A percentile compares a stretch with the other conserved stretches of the same genome.
Evolutionary conservation across 2,113 vertebrate genomes (phyloP).

Genomic region (Pandion haliaetus): DNA sequence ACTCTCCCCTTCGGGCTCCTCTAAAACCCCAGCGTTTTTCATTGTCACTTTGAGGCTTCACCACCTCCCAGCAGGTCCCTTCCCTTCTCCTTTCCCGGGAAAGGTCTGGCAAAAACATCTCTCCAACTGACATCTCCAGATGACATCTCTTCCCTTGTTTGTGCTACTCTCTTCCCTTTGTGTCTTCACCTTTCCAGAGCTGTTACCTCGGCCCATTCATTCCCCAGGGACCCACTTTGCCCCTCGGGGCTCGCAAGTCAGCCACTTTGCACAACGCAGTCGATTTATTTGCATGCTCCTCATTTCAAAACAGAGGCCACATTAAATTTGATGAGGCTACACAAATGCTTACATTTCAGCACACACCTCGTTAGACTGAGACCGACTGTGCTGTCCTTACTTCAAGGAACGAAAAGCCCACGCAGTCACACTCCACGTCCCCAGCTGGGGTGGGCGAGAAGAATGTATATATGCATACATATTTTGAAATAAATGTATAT

Average conservation of each 20-base stretch:
- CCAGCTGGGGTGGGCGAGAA: background rate
- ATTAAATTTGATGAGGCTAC: background rate
- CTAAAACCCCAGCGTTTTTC: background rate
- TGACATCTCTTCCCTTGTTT: background rate
- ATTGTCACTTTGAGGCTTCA: background rate
- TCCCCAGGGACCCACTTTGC: background rate
- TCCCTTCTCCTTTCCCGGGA: background rate
- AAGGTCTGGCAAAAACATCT: background rate
- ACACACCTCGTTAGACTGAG: background rate
- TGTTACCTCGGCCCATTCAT: background rate
- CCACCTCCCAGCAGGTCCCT: background rate
- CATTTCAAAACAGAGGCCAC: background rate
- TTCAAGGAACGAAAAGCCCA: background rate
- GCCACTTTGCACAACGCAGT: background rate
- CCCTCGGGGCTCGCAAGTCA: background rate
- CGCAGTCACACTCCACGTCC: background rate
- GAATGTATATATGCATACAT: background rate
- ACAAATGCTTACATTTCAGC: background rate
- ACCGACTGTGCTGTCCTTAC: background rate
- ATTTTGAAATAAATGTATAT: background rate
- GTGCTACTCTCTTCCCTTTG: background rate
- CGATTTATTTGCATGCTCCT: background rate
- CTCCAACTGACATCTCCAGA: background rate
- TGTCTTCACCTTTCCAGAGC: background rate
- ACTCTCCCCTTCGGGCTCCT: background rate